Conservation (phyloP, 1,140 invertebrate species). For the Cardiocondyla obscurior region DNA sequence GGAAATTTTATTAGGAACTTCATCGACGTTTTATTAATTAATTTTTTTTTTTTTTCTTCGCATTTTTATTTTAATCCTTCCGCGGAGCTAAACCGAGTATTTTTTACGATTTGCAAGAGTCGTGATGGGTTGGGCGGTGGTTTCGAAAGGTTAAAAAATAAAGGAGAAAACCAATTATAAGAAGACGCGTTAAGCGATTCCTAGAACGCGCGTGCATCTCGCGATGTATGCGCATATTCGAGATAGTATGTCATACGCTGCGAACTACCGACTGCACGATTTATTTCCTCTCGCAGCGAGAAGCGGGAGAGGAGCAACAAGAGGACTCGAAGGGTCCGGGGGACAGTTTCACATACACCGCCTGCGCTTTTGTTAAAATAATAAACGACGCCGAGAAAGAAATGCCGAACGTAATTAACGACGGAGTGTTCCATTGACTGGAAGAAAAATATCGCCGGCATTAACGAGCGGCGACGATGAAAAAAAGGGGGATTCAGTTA, state of each 20-base stretch:
- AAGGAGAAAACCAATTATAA: constrained; percentile 80
- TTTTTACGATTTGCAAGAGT: not conserved
- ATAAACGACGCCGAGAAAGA: not conserved
- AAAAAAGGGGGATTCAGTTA: not conserved
- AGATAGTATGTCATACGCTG: constrained; percentile 84
- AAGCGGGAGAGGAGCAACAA: constrained; percentile 24
- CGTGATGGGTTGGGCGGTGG: constrained; percentile 15
- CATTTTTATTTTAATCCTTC: not conserved
- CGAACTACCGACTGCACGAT: constrained; percentile 77
- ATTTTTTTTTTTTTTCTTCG: too few species aligned
- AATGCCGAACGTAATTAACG: not conserved
- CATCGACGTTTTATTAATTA: not conserved
- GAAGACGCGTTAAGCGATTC: constrained; percentile 78
- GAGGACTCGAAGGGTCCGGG: not conserved
- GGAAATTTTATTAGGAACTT: not conserved
- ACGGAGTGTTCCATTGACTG: not conserved
- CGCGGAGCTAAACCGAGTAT: not conserved
- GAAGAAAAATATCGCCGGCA: not conserved
- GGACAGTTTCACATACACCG: constrained; percentile 2
- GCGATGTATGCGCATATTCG: constrained; percentile 83
- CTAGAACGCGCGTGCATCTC: constrained; percentile 78
- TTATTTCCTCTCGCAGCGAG: constrained; percentile 48
- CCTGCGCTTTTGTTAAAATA: not conserved
- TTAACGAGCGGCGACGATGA: not conserved
- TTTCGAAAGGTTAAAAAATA: constrained; percentile 59